These are phyloP conservation scores for Bergia puertoricense DNA, from an alignment of 92 coral and sea anemone genomes.

Conservation along the genomic window DNA sequence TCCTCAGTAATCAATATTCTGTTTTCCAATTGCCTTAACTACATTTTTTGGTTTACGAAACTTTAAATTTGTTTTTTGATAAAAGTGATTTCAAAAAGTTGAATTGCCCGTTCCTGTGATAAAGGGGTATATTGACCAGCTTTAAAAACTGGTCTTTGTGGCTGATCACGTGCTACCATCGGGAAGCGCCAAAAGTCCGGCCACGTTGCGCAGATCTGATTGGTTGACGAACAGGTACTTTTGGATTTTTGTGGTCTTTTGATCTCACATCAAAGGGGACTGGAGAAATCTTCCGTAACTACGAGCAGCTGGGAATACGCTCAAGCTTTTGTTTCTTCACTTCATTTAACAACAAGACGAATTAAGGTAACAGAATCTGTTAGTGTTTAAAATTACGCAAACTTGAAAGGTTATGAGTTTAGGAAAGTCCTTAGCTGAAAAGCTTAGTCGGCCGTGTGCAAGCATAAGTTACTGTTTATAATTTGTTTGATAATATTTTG, in stretches of 20 bases:
- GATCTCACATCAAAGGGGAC: not conserved
- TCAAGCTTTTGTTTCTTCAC: not conserved
- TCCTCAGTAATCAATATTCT: too few relatives aligned
- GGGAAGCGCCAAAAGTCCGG: not conserved
- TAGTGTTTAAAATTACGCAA: not conserved
- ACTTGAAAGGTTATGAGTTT: not conserved
- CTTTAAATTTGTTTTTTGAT: too few relatives aligned
- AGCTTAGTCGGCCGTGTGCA: not conserved
- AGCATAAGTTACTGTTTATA: not conserved
- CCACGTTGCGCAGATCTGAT: conserved; percentile 3
- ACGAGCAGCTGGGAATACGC: not conserved
- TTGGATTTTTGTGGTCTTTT: conserved; percentile 9
- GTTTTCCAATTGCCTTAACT: not conserved
- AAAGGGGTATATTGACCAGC: not conserved
- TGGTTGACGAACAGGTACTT: conserved; percentile 5
- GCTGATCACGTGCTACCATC: not conserved
- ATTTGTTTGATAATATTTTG: not conserved
- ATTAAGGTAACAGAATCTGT: not conserved
- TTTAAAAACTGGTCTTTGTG: not conserved
- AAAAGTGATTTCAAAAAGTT: too few relatives aligned
- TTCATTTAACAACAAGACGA: not conserved
- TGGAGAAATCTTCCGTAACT: not conserved
- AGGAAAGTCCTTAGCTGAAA: not conserved
- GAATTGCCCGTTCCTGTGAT: not conserved
- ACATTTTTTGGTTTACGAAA: too few relatives aligned